These are phyloP conservation scores for Drosophila kokeensis DNA, from an alignment of 2,888 invertebrate species.

Conservation along the genomic window DNA sequence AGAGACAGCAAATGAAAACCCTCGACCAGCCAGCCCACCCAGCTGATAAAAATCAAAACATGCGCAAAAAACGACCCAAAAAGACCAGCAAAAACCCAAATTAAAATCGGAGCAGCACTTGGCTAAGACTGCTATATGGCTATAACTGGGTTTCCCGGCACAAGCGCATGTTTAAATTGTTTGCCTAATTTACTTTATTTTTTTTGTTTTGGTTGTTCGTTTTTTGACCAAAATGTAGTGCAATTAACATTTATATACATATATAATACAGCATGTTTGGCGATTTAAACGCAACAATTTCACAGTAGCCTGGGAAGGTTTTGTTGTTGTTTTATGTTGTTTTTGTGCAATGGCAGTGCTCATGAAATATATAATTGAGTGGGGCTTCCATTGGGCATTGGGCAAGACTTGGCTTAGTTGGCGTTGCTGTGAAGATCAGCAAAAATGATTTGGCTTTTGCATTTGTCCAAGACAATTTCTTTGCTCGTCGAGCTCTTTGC, in stretches of 20 bases:
- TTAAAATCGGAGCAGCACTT: constrained; percentile 77
- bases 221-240: constrained; percentile 64
- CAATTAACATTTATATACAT: constrained; percentile 73
- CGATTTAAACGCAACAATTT: constrained; percentile 76
- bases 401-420: constrained; percentile 31
- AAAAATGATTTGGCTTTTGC: constrained; percentile 19
- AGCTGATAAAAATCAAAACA: constrained; percentile 81
- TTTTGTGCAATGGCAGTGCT: constrained; percentile 41
- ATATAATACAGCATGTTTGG: constrained; percentile 35
- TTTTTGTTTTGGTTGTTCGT: constrained; percentile 9
- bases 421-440: constrained; percentile 34
- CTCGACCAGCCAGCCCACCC: constrained; percentile 71
- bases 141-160: constrained; percentile 70
- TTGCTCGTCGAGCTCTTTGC: constrained; percentile 1
- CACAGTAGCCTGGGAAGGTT: constrained; percentile 72
- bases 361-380: constrained; percentile 59
- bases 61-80: constrained; percentile 69
- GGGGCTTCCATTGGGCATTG: constrained; percentile 37
- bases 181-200: constrained; percentile 73
- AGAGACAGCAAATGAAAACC: constrained; percentile 50
- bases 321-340: constrained; percentile 25
- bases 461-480: constrained; percentile 20
- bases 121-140: constrained; percentile 26
- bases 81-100: constrained; percentile 67
- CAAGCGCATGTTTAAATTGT: constrained; percentile 75